A percentile compares a stretch with the other conserved stretches of the same genome.
Evolutionary conservation across 2,888 invertebrate species (phyloP).

Genomic region (Cylloceria caligata): DNA sequence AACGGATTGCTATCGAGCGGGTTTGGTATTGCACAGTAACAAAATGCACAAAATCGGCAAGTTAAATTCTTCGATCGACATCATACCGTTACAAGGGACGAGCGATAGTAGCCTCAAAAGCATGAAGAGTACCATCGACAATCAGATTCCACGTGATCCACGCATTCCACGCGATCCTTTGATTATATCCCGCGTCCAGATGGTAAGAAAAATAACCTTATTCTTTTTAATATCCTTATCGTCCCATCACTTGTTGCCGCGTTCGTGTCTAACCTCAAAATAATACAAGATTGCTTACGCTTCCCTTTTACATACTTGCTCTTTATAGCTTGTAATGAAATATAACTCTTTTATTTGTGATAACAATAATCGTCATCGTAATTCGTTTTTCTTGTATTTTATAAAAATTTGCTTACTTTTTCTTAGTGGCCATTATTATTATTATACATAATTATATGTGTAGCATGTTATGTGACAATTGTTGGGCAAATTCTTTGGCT

Average conservation of each 20-base stretch:
- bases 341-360: background rate
- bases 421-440: too few relatives aligned
- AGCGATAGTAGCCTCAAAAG: slow-evolving; percentile 74
- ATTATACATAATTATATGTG: too few relatives aligned
- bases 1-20: background rate
- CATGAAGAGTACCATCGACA: slow-evolving; percentile 55
- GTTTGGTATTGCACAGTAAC: background rate
- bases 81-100: slow-evolving; percentile 82
- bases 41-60: slow-evolving; percentile 80
- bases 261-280: slow-evolving; percentile 25
- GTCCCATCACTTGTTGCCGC: slow-evolving; percentile 2
- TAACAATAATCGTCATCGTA: background rate
- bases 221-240: slow-evolving; percentile 10
- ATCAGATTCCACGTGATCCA: slow-evolving; percentile 55
- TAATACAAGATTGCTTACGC: background rate
- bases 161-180: slow-evolving; percentile 82
- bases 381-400: background rate
- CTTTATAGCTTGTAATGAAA: background rate
- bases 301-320: background rate
- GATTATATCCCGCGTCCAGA: slow-evolving; percentile 85
- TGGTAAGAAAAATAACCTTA: slow-evolving; percentile 80
- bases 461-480: too few relatives aligned
- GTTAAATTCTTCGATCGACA: slow-evolving; percentile 82
- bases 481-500: too few relatives aligned
- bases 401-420: too few relatives aligned